phyloP scores from a whole-genome alignment of 2,797 vertebrate genomes.

The Chaetodon trifasciatus region DNA sequence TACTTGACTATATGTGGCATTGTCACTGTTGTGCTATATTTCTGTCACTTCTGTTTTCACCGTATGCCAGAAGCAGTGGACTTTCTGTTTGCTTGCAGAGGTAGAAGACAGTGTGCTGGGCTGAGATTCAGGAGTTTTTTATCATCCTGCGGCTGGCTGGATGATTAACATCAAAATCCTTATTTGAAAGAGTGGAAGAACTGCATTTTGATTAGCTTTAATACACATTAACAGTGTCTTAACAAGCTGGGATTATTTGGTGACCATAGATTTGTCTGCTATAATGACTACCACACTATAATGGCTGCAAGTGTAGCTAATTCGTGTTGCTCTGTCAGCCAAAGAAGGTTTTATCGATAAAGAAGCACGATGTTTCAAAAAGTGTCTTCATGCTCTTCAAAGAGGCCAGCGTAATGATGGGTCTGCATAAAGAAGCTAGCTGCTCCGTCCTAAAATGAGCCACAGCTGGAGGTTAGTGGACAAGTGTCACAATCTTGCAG shows the following conservation, averaged over 20 bases:
- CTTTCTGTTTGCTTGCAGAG: neutral
- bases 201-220: neutral
- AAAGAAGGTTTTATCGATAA: neutral
- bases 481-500: neutral
- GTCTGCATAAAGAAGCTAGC: neutral
- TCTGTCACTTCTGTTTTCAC: neutral
- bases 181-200: neutral
- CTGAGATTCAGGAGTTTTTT: neutral
- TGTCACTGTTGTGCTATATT: neutral
- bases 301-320: neutral
- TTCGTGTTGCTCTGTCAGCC: neutral
- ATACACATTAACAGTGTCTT: neutral
- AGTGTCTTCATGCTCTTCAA: neutral
- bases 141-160: neutral
- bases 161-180: neutral
- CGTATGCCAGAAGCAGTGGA: neutral
- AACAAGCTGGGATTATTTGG: neutral
- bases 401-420: neutral
- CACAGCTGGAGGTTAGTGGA: slow-evolving; percentile 1
- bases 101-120: neutral
- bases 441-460: slow-evolving; percentile 1
- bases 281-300: too few relatives aligned
- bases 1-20: neutral
- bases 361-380: neutral
- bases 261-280: neutral